Evolutionary conservation across 53 echinoderm and acorn worm genomes (phyloP), one percentile per base, ranked within the genome.

Genomic region (Crossaster papposus): DNA sequence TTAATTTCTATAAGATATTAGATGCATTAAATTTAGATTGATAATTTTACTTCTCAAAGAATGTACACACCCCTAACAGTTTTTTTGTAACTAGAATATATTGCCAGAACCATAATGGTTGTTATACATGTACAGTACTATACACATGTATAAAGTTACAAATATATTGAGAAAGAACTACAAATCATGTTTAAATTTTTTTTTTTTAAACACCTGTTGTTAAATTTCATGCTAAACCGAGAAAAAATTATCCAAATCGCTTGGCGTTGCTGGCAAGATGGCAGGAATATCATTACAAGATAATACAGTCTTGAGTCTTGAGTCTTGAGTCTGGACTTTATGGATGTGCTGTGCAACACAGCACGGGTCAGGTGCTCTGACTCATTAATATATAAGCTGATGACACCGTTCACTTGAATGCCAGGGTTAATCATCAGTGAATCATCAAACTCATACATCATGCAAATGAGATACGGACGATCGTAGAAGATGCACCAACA

Each of bases 301-400:
- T 7, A n/a, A 26, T 26, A 23, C 9, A 68, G 78, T 72, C 72
- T 72, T 37, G 70, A 37, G 14, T 9, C 83, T 18, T 0, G 51
- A 44, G 84, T 84, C 84, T 84, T 51, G 71, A 50, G 4, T 13
- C 84, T 23, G 1, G 53, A 51, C 84, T 84, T 71, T 72, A 84
- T 84, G 84, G 65, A 72, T 84, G 84, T 31, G 8, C 26, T 72
- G 84, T 20, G 31, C 51, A n/a, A 54, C 54, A 54, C 51, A 36
- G 72, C 52, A 37, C 38, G 72, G 51, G 52, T 30, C 30, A 33
- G 75, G 84, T 51, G 28, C 84, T 15, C 84, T 84, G 84, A 84
- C 84, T 84, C 71, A 73, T 84, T 51, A 24, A 72, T 71, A 26
- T 24, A 31, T 22, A 12, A 53, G 20, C 70, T 3, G 68, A 62